These are phyloP conservation scores for Rallus limicola DNA, from an alignment of 2,113 vertebrate species.

Conservation along the genomic window DNA sequence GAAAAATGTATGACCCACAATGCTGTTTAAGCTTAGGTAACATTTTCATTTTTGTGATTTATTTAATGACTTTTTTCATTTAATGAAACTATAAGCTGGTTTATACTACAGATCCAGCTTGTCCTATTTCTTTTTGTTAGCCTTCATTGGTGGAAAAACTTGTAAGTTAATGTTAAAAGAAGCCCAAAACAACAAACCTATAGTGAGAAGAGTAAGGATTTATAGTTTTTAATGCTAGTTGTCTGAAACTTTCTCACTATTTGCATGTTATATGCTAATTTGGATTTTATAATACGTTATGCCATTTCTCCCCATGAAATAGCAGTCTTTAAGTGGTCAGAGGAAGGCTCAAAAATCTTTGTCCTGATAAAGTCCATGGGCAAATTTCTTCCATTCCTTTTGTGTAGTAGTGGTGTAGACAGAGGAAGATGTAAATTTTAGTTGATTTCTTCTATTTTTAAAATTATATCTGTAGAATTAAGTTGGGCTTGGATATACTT, in stretches of 20 bases:
- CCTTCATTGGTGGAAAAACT: not conserved
- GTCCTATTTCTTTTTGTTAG: not conserved
- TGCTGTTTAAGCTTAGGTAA: not conserved
- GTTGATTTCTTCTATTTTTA: not conserved
- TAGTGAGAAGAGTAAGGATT: not conserved
- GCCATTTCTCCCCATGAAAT: not conserved
- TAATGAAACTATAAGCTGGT: not conserved
- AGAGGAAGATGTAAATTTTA: not conserved
- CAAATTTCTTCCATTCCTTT: not conserved
- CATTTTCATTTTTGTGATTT: not conserved
- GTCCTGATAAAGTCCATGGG: not conserved
- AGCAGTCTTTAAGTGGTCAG: not conserved
- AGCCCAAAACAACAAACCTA: not conserved
- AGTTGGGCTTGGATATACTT: not conserved
- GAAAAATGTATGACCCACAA: not conserved
- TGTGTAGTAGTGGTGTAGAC: not conserved
- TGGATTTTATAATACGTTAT: not conserved
- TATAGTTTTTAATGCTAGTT: not conserved
- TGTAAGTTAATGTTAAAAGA: not conserved
- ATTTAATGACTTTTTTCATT: not conserved
- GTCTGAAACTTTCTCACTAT: not conserved
- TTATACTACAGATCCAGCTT: not conserved
- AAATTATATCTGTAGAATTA: not conserved
- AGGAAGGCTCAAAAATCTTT: not conserved
- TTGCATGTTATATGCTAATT: not conserved